Percentiles rank a stretch among this genome's conserved stretches.
phyloP scores from a whole-genome alignment of 2,888 invertebrate species.

The Idaea biselata region DNA sequence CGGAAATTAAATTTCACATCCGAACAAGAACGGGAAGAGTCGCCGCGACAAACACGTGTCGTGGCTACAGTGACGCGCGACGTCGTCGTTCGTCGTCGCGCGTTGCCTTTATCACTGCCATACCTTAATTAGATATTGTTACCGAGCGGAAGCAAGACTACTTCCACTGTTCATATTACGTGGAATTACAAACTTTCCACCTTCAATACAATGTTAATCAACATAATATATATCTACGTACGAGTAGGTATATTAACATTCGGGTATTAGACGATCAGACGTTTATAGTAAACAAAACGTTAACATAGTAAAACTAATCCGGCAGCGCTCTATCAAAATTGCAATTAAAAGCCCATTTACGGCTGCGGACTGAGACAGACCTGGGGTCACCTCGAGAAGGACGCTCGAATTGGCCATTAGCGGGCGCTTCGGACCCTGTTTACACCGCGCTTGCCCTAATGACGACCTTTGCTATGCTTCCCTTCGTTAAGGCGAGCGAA shows the following conservation, averaged over 20 bases:
- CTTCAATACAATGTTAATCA: not conserved
- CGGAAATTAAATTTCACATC: constrained; percentile 82
- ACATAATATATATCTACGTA: not conserved
- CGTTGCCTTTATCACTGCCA: constrained; percentile 29
- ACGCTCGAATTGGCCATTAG: constrained; percentile 81
- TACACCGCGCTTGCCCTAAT: constrained; percentile 81
- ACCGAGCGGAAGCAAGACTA: constrained; percentile 19
- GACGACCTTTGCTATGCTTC: constrained; percentile 81
- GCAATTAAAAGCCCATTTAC: constrained; percentile 80
- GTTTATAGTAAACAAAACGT: constrained; percentile 35
- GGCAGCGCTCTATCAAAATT: constrained; percentile 71
- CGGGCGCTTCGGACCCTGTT: constrained; percentile 80
- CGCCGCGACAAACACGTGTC: constrained; percentile 69
- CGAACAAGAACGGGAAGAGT: constrained; percentile 73
- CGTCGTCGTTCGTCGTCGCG: constrained; percentile 27
- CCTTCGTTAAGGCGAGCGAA: constrained; percentile 81
- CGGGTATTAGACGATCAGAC: not conserved
- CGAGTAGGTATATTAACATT: not conserved
- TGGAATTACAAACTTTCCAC: not conserved
- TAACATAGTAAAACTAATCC: constrained; percentile 67
- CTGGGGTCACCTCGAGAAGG: constrained; percentile 77
- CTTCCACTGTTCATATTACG: constrained; percentile 18
- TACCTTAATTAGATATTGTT: constrained; percentile 54
- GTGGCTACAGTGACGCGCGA: constrained; percentile 43
- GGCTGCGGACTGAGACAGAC: constrained; percentile 64